Base-by-base conservation (phyloP, 2,113 vertebrate species). In the Psettodes erumei region DNA sequence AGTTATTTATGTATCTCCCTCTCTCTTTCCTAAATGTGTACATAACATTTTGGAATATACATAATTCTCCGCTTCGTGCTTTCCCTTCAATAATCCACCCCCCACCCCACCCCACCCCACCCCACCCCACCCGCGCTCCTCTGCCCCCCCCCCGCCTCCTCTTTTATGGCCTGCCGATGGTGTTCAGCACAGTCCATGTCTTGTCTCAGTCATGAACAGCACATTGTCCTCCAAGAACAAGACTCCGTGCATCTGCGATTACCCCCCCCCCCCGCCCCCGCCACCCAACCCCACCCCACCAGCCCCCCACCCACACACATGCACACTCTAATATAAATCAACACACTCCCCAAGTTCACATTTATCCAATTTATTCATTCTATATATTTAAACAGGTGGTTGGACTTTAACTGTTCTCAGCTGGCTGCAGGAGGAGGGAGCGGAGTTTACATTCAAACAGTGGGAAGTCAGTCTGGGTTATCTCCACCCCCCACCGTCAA, bases 151-250 rank as follows among this genome's bases (percentile, higher is more conserved):
- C n/a, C 59, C 69, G 45, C 53, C 42, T 74, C 42, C 50, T 63
- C 38, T 90, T 87, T 86, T 86, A 88, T 28, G 77, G 72, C 60
- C 81, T 66, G 84, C 76, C 59, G 61, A 72, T 82, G 82, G 47
- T 58, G 21, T 70, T 40, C 50, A 84, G 78, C 85, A 83, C 89
- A 90, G 87, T 81, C 79, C 66, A 55, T 71, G 85, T 83, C 89
- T 88, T 92, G 90, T 91, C 84, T 87, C 68, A 32, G 77, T 67
- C 80, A 90, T 90, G 90, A 93, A 91, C 77, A 79, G 86, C 62
- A 89, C 86, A 86, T 88, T 93, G 91, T 91, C 84, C 85, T 83
- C 60, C 8, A 16, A 2, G 60, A 77, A 80, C 73, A 75, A 83
- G 81, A 47, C 80, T 76, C 81, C 16, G 43, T 81, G 71, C 72